Evolutionary conservation across 2,113 vertebrate species (phyloP).

Genomic region (Gasterosteus nipponicus): DNA sequence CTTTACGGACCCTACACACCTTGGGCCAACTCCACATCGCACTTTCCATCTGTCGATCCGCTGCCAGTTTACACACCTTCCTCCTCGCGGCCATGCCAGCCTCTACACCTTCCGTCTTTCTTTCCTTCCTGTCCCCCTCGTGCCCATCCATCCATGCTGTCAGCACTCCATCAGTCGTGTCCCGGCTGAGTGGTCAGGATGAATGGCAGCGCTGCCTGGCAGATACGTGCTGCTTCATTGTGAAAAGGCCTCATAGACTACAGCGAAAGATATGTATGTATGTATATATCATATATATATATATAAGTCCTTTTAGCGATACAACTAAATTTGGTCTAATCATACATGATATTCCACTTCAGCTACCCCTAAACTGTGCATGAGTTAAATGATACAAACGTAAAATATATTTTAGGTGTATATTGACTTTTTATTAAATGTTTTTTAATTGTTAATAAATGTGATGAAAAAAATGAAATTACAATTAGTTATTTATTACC

Average conservation of each 20-base stretch:
- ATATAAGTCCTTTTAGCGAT: background rate
- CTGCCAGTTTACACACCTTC: slow-evolving; percentile 67
- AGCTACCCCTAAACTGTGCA: background rate
- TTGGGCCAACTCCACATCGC: slow-evolving; percentile 42
- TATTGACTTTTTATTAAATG: background rate
- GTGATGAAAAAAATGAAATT: background rate
- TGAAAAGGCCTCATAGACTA: background rate
- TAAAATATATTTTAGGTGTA: background rate
- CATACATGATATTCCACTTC: background rate
- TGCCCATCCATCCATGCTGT: slow-evolving; percentile 64
- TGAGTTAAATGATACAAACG: background rate
- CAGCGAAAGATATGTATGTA: too few species aligned
- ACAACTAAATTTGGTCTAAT: too few species aligned
- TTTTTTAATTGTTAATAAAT: background rate
- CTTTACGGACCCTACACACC: slow-evolving; percentile 56
- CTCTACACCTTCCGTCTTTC: slow-evolving; percentile 40
- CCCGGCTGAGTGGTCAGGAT: slow-evolving; percentile 49
- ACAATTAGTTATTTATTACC: background rate
- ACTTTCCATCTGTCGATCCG: slow-evolving; percentile 58
- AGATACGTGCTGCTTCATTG: slow-evolving; percentile 41
- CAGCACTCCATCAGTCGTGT: slow-evolving; percentile 72
- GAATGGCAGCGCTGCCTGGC: slow-evolving; percentile 56
- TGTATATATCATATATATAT: too few species aligned
- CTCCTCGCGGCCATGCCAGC: slow-evolving; percentile 51
- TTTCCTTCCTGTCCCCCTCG: slow-evolving; percentile 63